Evolutionary conservation across 2,797 vertebrate genomes (phyloP).

Genomic region (Pangasius djambal): DNA sequence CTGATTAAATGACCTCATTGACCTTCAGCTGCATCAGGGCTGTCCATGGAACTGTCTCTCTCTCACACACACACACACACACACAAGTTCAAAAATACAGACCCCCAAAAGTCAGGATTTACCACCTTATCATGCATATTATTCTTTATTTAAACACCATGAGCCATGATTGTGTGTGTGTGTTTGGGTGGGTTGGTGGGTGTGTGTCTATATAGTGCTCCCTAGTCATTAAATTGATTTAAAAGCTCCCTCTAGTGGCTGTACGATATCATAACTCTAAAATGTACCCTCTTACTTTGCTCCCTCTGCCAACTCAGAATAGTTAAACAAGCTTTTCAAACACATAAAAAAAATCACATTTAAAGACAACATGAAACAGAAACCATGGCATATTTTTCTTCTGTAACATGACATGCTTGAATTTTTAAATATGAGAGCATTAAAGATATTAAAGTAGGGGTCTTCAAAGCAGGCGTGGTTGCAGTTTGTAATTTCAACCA

Average conservation of each 20-base stretch:
- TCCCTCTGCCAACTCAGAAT: not conserved
- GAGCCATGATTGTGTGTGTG: not conserved
- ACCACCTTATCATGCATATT: not conserved
- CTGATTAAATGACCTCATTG: slow-evolving; percentile 62
- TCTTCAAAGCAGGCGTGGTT: not conserved
- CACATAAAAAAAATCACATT: not conserved
- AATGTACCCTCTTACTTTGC: not conserved
- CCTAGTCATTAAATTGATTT: not conserved
- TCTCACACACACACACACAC: not conserved
- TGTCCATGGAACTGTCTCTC: slow-evolving; percentile 13
- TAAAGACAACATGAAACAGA: not conserved
- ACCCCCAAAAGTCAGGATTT: not conserved
- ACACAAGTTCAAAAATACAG: not conserved
- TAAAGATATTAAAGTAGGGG: not conserved
- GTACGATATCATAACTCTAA: not conserved
- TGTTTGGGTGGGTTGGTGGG: not conserved
- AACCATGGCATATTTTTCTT: not conserved
- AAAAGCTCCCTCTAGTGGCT: slow-evolving; percentile 38
- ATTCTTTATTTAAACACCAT: not conserved
- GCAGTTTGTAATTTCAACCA: not conserved
- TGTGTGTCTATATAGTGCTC: not conserved
- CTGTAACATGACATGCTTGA: not conserved
- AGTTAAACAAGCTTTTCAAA: not conserved
- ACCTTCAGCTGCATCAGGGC: slow-evolving; percentile 51
- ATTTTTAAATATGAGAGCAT: not conserved